Conservation (phyloP, 2,888 invertebrate genomes). For the Tortricodes alternella region DNA sequence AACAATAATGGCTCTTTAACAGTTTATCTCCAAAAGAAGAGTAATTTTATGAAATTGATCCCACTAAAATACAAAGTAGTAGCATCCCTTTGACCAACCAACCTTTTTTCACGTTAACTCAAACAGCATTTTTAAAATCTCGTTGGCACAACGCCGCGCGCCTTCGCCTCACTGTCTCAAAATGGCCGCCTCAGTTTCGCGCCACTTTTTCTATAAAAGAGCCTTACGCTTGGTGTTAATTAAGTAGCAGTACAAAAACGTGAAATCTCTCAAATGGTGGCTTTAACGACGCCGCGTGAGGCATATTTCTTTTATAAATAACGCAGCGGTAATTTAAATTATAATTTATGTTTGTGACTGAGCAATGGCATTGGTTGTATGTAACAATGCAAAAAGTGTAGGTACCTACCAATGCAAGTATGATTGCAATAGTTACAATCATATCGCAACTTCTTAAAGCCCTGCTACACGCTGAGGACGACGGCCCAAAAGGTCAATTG, state of each 20-base stretch:
- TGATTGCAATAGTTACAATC: too few relatives aligned
- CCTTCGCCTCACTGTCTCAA: slow-evolving; percentile 5
- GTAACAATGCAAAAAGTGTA: background rate
- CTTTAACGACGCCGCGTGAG: slow-evolving; percentile 22
- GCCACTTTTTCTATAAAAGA: slow-evolving; percentile 1
- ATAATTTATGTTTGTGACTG: background rate
- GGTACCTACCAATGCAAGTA: too few relatives aligned
- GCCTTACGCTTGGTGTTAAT: slow-evolving; percentile 22
- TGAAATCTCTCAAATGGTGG: slow-evolving; percentile 26
- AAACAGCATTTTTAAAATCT: slow-evolving; percentile 9
- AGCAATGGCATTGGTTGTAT: background rate
- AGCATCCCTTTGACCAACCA: background rate
- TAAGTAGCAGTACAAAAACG: slow-evolving; percentile 28
- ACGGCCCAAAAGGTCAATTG: too few relatives aligned
- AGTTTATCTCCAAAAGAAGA: background rate
- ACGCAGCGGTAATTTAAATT: background rate
- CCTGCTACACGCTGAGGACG: too few relatives aligned
- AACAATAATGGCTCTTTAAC: background rate
- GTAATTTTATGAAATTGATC: background rate
- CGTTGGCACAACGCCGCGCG: background rate
- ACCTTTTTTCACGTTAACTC: background rate
- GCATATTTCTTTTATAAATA: slow-evolving; percentile 23
- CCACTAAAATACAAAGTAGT: background rate
- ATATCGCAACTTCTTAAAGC: too few relatives aligned
- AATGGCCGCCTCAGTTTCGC: slow-evolving; percentile 25